These are phyloP conservation scores for Ceryle rudis DNA, from an alignment of 2,797 vertebrate genomes.

Conservation along the genomic window DNA sequence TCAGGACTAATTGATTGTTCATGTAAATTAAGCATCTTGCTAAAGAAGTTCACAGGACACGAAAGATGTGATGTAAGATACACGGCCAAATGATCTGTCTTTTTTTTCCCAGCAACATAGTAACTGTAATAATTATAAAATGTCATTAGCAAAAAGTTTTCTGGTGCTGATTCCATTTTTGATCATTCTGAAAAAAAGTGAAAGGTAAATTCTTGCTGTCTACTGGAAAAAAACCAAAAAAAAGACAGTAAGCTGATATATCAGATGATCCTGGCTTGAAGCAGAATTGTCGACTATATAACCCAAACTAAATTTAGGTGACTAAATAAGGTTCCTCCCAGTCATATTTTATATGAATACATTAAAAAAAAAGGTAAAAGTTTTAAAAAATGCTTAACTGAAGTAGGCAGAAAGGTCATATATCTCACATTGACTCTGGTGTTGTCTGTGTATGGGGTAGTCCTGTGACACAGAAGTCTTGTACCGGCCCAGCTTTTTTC, in stretches of 20 bases:
- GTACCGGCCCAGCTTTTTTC: background rate
- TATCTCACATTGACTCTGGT: background rate
- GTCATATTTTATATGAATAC: background rate
- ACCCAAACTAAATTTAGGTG: background rate
- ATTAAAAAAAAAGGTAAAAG: background rate
- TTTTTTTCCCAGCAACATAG: background rate
- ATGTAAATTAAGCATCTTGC: background rate
- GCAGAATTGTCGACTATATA: background rate
- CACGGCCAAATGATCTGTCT: background rate
- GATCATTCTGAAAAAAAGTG: background rate
- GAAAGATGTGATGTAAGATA: background rate
- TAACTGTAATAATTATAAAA: slow-evolving; percentile 1
- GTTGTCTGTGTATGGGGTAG: background rate
- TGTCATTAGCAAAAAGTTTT: background rate
- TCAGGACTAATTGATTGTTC: background rate
- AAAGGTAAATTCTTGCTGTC: background rate
- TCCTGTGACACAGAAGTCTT: background rate
- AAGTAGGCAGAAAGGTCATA: background rate
- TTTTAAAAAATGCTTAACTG: background rate
- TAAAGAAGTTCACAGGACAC: background rate
- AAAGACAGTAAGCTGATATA: background rate
- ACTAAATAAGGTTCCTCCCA: background rate
- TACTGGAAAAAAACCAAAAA: fast-evolving
- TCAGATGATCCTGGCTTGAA: background rate
- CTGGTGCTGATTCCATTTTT: background rate